Evolutionary conservation across 2,888 invertebrate genomes (phyloP).

Genomic region (Poecilobothrus nobilitatus): DNA sequence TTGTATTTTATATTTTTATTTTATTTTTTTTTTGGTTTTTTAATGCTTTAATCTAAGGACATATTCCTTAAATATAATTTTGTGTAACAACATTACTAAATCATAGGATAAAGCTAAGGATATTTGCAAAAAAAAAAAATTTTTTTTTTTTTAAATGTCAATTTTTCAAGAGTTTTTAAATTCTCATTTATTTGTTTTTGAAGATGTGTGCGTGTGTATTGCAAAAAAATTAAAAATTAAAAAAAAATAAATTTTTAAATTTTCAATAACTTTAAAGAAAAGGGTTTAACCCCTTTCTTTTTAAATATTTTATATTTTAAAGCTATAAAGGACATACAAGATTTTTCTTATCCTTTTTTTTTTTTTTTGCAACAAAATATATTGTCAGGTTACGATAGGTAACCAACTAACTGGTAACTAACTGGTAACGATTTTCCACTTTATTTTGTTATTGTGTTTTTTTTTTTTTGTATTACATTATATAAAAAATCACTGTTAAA

Average conservation of each 20-base stretch:
- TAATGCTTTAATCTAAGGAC: neutral
- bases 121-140: too few relatives aligned
- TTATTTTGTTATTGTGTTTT: neutral
- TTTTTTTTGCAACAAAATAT: neutral
- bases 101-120: too few relatives aligned
- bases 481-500: neutral
- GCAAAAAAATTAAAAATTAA: too few relatives aligned
- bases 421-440: slow-evolving; percentile 6
- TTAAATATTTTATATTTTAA: neutral
- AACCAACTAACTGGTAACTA: slow-evolving; percentile 1
- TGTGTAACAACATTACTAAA: too few relatives aligned
- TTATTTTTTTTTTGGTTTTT: neutral
- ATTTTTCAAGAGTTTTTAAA: too few relatives aligned
- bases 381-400: slow-evolving; percentile 1
- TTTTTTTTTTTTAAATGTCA: too few relatives aligned
- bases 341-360: too few relatives aligned
- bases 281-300: neutral
- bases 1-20: neutral
- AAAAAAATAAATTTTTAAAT: too few relatives aligned
- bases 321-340: neutral
- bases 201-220: too few relatives aligned
- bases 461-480: neutral
- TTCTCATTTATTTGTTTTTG: too few relatives aligned
- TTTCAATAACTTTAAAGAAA: neutral
- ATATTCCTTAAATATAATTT: too few relatives aligned